Percentiles rank a stretch among this genome's conserved stretches.
These are phyloP conservation scores for Capromys pilorides DNA, from an alignment of 2,797 vertebrate genomes.

Conservation along the genomic window DNA sequence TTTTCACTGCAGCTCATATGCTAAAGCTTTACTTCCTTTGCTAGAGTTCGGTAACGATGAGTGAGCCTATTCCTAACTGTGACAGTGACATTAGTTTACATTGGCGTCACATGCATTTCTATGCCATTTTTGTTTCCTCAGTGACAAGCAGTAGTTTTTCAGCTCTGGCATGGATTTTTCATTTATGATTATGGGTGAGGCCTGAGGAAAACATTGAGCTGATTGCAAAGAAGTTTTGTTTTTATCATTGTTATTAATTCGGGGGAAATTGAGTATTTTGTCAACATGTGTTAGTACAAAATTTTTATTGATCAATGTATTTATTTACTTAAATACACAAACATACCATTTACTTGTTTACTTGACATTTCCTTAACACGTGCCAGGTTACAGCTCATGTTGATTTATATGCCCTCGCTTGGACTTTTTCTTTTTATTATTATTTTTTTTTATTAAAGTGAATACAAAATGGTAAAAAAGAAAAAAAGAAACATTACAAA, in stretches of 20 bases:
- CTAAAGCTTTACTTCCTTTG: conserved; percentile 71
- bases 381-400: background rate
- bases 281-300: background rate
- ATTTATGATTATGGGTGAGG: background rate
- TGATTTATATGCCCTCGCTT: background rate
- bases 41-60: conserved; percentile 54
- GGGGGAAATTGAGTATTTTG: background rate
- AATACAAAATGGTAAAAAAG: no score
- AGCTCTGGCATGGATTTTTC: background rate
- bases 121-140: conserved; percentile 56
- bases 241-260: background rate
- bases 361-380: background rate
- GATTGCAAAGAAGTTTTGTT: background rate
- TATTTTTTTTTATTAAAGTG: no score
- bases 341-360: background rate
- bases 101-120: conserved; percentile 52
- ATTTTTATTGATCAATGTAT: background rate
- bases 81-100: conserved; percentile 40
- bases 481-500: no score
- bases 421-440: background rate
- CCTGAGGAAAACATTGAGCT: background rate
- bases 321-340: background rate
- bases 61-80: conserved; percentile 37
- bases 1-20: conserved; percentile 65
- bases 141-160: conserved; percentile 22